phyloP scores from a whole-genome alignment of 2,113 vertebrate genomes.

The Apteryx mantelli region DNA sequence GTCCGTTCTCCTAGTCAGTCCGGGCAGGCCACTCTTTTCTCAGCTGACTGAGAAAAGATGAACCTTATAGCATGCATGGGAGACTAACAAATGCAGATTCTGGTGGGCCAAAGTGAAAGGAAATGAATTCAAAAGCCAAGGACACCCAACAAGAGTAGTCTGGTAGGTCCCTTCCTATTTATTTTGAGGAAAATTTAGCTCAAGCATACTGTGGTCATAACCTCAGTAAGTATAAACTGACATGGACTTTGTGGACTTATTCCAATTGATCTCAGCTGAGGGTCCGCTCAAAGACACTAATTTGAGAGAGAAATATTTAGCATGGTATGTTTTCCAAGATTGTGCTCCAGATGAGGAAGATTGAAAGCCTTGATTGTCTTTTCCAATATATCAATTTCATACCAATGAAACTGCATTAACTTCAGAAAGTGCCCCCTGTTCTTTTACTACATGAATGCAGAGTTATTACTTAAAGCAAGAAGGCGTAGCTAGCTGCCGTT shows the following conservation, averaged over 20 bases:
- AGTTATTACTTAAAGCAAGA: background rate
- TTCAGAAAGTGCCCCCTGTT: background rate
- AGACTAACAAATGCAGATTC: background rate
- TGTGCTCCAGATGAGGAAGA: background rate
- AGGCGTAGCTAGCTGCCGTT: too few species aligned
- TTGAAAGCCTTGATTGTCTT: background rate
- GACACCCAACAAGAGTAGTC: background rate
- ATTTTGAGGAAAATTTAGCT: background rate
- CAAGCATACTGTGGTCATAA: background rate
- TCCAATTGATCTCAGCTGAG: background rate
- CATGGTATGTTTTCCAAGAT: background rate
- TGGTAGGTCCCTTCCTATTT: background rate
- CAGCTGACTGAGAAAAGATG: background rate
- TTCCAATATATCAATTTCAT: background rate
- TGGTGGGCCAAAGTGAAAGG: background rate
- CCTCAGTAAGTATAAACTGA: background rate
- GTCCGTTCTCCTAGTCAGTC: background rate
- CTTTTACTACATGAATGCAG: background rate
- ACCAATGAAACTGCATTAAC: too few species aligned
- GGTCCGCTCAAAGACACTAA: background rate
- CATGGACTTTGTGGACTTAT: background rate
- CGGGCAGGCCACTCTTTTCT: background rate
- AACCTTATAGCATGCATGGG: too few species aligned
- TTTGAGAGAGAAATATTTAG: background rate
- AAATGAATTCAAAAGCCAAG: background rate